Conservation (phyloP, 2,888 invertebrate species). For the Heliconius sara region DNA sequence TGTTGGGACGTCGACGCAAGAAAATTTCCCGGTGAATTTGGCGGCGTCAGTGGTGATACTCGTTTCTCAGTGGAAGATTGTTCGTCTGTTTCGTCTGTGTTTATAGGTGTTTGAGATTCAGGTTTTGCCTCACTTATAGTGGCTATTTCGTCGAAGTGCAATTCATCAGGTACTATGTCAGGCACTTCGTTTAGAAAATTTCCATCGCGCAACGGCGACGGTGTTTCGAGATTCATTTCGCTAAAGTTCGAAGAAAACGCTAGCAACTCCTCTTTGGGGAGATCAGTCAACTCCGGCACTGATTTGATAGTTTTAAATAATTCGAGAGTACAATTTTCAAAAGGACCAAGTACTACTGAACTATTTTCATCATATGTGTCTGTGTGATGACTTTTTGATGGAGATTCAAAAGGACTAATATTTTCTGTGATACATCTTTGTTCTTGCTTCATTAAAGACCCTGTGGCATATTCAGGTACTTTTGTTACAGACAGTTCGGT, state of each 20-base stretch:
- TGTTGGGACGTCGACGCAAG: slow-evolving; percentile 71
- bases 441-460: slow-evolving; percentile 63
- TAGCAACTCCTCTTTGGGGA: slow-evolving; percentile 77
- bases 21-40: slow-evolving; percentile 76
- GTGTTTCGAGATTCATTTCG: slow-evolving; percentile 78
- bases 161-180: slow-evolving; percentile 68
- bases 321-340: slow-evolving; percentile 82
- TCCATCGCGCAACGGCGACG: slow-evolving; percentile 75
- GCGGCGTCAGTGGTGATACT: slow-evolving; percentile 74
- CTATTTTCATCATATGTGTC: slow-evolving; percentile 80
- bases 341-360: slow-evolving; percentile 84
- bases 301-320: slow-evolving; percentile 80
- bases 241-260: slow-evolving; percentile 83
- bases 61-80: slow-evolving; percentile 69
- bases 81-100: slow-evolving; percentile 62
- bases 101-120: slow-evolving; percentile 53
- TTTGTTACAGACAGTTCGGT: slow-evolving; percentile 59
- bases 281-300: slow-evolving; percentile 65
- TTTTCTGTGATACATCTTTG: slow-evolving; percentile 66
- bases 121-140: slow-evolving; percentile 63
- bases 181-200: slow-evolving; percentile 80
- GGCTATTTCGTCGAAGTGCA: slow-evolving; percentile 66
- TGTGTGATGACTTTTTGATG: slow-evolving; percentile 75
- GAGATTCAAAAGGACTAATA: slow-evolving; percentile 76
- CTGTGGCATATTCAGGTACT: slow-evolving; percentile 59